Conservation (phyloP, 1,140 invertebrate species). For the Phymastichus coffea region DNA sequence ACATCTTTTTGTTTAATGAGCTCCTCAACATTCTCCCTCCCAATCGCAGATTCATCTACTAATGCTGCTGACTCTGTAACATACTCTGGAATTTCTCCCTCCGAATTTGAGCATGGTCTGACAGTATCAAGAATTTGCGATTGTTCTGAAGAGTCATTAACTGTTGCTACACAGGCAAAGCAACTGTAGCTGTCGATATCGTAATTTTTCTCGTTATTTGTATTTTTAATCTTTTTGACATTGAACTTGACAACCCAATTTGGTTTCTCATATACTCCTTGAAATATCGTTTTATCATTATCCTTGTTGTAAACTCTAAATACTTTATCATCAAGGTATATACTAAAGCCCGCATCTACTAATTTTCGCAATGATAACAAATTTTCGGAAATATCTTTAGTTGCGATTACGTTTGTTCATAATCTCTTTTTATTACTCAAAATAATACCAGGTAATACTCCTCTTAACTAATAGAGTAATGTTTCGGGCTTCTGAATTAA, state of each 20-base stretch:
- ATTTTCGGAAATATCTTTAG: conserved; percentile 32
- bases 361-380: conserved; percentile 25
- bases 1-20: conserved; percentile 13
- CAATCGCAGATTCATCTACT: conserved; percentile 29
- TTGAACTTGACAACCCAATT: conserved; percentile 29
- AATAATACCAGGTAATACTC: conserved; percentile 28
- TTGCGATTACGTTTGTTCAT: conserved; percentile 30
- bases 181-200: not conserved
- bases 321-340: conserved; percentile 27
- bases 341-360: conserved; percentile 29
- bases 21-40: conserved; percentile 29
- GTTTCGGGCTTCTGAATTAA: conserved; percentile 33
- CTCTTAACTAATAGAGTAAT: not conserved
- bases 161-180: not conserved
- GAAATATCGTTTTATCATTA: conserved; percentile 26
- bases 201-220: not conserved
- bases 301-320: conserved; percentile 27
- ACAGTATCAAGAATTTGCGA: conserved; percentile 12
- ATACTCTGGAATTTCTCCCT: conserved; percentile 19
- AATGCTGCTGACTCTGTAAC: not conserved
- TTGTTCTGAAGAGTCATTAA: conserved; percentile 22
- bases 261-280: conserved; percentile 27
- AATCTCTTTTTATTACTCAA: conserved; percentile 16
- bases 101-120: conserved; percentile 12
- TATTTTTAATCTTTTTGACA: conserved; percentile 9